These are phyloP conservation scores for Tor tambroides DNA, from an alignment of 2,113 vertebrate genomes.

Conservation along the genomic window DNA sequence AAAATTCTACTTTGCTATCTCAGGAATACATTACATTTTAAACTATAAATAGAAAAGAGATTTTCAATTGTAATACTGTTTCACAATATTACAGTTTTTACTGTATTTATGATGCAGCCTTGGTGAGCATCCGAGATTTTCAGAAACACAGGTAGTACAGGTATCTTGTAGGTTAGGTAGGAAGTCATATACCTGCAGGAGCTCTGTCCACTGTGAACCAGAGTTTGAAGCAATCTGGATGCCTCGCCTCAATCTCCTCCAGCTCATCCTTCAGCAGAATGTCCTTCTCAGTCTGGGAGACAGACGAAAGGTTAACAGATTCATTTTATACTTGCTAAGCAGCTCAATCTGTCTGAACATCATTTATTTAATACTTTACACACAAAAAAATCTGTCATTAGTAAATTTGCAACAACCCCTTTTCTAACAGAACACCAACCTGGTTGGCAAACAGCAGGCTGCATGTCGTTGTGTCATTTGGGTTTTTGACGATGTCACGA, in stretches of 20 bases:
- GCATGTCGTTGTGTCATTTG: conserved; percentile 73
- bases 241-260: conserved; percentile 72
- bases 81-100: not conserved
- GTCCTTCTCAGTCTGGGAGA: conserved; percentile 75
- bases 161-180: not conserved
- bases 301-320: not conserved
- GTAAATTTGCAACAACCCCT: too few relatives aligned
- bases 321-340: not conserved
- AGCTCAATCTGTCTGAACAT: not conserved
- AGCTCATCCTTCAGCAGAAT: conserved; percentile 76
- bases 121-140: not conserved
- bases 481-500: conserved; percentile 73
- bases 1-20: not conserved
- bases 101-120: not conserved
- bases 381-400: not conserved
- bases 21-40: not conserved
- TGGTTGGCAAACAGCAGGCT: conserved; percentile 80
- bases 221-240: conserved; percentile 73
- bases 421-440: conserved; percentile 58
- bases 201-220: conserved; percentile 79
- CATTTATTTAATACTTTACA: too few relatives aligned
- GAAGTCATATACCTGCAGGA: conserved; percentile 67
- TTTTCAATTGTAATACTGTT: not conserved
- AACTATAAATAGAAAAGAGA: not conserved
- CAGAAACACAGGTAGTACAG: not conserved